Conservation (phyloP, 2,888 invertebrate genomes). For the Coenonympha arcania region DNA sequence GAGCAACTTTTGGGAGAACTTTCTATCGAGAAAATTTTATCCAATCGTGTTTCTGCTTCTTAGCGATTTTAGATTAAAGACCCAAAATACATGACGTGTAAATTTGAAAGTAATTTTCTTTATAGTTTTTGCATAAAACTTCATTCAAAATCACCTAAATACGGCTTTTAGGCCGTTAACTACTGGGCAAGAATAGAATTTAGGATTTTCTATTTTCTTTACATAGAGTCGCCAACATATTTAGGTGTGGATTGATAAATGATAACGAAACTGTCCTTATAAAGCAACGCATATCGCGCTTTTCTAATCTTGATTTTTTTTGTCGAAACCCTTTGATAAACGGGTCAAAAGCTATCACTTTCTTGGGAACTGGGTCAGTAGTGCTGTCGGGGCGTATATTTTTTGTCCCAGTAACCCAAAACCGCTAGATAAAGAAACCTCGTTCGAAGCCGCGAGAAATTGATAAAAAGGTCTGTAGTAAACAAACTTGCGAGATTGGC, state of each 20-base stretch:
- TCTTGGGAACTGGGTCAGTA: constrained; percentile 57
- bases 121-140: no score
- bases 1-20: no score
- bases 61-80: no score
- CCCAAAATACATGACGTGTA: no score
- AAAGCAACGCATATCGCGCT: background rate
- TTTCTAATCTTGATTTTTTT: background rate
- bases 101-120: no score
- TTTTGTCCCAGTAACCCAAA: constrained; percentile 62
- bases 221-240: no score
- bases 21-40: no score
- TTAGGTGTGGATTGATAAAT: background rate
- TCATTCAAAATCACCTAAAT: no score
- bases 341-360: constrained; percentile 61
- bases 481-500: background rate
- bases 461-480: background rate
- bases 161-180: no score
- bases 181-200: no score
- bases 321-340: constrained; percentile 23
- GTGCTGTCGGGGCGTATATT: constrained; percentile 45
- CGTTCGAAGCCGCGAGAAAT: background rate
- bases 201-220: no score
- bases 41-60: no score
- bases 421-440: constrained; percentile 14
- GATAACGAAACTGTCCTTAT: background rate